Base-by-base conservation (phyloP, 2,113 vertebrate genomes). In the Haplotaxodon microlepis region DNA sequence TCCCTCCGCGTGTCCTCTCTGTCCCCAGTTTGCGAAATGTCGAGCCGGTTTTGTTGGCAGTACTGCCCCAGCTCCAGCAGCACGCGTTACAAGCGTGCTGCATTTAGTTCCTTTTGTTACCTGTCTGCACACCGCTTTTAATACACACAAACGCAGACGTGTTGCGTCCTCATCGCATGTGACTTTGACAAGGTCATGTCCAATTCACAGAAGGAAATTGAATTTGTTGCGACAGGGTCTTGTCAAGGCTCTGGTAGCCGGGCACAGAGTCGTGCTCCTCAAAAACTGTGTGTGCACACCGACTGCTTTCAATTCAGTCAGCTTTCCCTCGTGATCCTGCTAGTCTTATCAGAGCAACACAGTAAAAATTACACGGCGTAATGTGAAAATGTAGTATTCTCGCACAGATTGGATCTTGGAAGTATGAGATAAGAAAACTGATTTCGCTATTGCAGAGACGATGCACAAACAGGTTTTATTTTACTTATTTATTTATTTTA, bases 171-270 rank as follows among this genome's bases (percentile, higher is more conserved):
- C 66, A 82, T 92, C 84, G 61, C 89, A 81, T 92, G 88, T 90
- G 93, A 94, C 93, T 93, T 94, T 92, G 92, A 94, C 94, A 95
- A 96, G 94, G 95, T 95, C 92, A 85, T 83, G 91, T 92, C 93
- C 91, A 90, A 94, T 93, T 94, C 92, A 59, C 83, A 86, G 89
- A 51, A 91, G 91, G 89, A 95, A 95, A 94, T 94, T 93, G 90
- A 94, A 94, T 95, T 95, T 86, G 89, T 71, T 83, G 85, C 86
- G 89, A 92, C 86, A 73, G 84, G 86, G 90, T 85, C 91, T 80
- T 87, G 88, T 93, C 82, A 71, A 78, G 69, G 80, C 88, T 91
- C 69, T 73, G 71, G 88, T 24, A 71, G 91, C 80, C 61, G 42
- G 71, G 87, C 84, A 24, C 50, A 40, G 81, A 89, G 81, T 89